Evolutionary conservation across 2,888 invertebrate species (phyloP), one percentile per base, ranked within the genome.

Genomic region (Nymphalis urticae): DNA sequence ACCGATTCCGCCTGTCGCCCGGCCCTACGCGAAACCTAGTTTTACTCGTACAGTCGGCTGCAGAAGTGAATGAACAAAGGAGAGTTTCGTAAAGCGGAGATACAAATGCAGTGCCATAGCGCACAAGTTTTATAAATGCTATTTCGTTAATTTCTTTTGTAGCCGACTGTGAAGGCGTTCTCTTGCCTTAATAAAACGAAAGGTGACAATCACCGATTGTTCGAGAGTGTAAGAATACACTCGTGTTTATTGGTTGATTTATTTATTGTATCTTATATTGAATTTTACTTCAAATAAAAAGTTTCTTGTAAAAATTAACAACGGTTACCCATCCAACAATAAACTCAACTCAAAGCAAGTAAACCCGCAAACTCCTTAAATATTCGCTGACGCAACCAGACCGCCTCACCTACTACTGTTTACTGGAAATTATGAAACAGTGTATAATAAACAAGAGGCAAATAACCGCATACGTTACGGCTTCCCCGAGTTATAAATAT

Each of bases 1-100:
- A 79, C 75, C 77, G 74, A 58, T 64, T 53, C 59, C 59, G 67
- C 59, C 70, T 51, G 66, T 73, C 69, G 62, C 68, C 58, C 54
- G 66, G 71, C 71, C 71, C 71, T 71, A 71, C 48, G 61, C 61
- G 56, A 67, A 67, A 62, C 62, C 66, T 50, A 67, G 53, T 66
- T 21, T 21, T 62, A 54, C 47, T 59, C 63, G 60, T 61, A 71
- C 62, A 66, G 32, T 67, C 56, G 56, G 42, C 61, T 48, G 48
- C 56, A 56, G 54, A 42, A 61, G 19, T 58, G 58, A 58, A 58
- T 58, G 58, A 19, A 42, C 13, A 36, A 10, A 32, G 58, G n/a
- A 19, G 50, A 50, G 50, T 19, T 19, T 36, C 42, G 19, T 42
- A 58, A 42, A 58, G 10, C n/a, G 9, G 17, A 19, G 50, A 36